Conservation (phyloP, 2,888 invertebrate species). For the Cantharis nigra region DNA sequence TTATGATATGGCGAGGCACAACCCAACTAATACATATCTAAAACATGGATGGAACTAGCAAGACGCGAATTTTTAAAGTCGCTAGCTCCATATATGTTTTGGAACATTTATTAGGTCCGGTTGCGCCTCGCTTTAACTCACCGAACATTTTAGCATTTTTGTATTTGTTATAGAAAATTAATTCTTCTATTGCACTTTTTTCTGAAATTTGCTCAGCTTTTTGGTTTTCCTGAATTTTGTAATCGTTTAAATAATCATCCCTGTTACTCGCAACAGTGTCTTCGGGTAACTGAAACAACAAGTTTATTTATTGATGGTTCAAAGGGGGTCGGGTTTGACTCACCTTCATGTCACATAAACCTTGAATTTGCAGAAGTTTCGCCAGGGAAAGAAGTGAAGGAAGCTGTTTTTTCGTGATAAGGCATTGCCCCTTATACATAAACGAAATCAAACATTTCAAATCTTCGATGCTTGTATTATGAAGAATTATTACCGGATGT, state of each 20-base stretch:
- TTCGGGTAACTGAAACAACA: slow-evolving; percentile 8
- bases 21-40: background rate
- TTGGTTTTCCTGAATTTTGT: background rate
- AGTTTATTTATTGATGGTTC: background rate
- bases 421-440: slow-evolving; percentile 88
- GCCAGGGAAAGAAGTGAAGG: slow-evolving; percentile 78
- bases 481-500: slow-evolving; percentile 73
- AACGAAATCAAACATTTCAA: slow-evolving; percentile 78
- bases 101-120: background rate
- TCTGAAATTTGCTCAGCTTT: background rate
- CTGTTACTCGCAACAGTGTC: background rate
- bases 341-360: slow-evolving; percentile 81
- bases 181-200: background rate
- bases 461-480: slow-evolving; percentile 73
- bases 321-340: slow-evolving; percentile 42
- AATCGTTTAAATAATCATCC: background rate
- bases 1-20: background rate
- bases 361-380: slow-evolving; percentile 79
- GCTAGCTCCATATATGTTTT: background rate
- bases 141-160: background rate
- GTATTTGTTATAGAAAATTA: background rate
- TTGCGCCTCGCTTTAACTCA: background rate
- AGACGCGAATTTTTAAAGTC: too few relatives aligned
- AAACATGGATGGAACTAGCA: background rate
- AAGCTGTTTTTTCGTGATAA: slow-evolving; percentile 78